phyloP scores from a whole-genome alignment of 2,113 vertebrate species.

The Dipodomys stephensi region DNA sequence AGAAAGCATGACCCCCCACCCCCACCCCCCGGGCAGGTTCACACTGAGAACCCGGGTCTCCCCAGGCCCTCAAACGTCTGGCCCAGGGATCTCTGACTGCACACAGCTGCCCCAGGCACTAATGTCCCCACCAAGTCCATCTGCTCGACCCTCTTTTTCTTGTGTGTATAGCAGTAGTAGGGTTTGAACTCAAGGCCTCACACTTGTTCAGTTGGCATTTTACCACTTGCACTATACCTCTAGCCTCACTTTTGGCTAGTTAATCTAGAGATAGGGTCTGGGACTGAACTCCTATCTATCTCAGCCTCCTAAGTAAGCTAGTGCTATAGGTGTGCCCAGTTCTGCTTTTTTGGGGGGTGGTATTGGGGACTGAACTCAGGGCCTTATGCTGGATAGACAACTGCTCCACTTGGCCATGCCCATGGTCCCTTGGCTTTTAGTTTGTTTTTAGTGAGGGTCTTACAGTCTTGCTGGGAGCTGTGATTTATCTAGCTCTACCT shows the following conservation, averaged over 20 bases:
- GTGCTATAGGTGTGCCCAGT: no score
- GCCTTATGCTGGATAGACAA: no score
- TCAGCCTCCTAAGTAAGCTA: neutral
- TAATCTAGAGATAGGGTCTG: no score
- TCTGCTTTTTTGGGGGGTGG: no score
- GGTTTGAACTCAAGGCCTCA: no score
- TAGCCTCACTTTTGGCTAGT: no score
- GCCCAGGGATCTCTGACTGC: neutral
- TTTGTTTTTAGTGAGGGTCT: neutral
- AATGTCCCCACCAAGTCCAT: neutral
- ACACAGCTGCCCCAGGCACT: neutral
- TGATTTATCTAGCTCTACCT: neutral
- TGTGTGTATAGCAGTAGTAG: no score
- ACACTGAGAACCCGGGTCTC: constrained; percentile 31
- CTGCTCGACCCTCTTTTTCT: no score
- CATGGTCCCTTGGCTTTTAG: neutral
- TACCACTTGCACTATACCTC: no score
- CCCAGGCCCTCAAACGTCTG: neutral
- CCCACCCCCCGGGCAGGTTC: neutral
- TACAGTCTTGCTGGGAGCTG: neutral
- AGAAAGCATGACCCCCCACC: constrained; percentile 36
- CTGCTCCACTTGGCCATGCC: neutral
- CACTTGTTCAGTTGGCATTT: neutral
- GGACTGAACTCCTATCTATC: no score
- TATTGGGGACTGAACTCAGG: no score